These are phyloP conservation scores for Pyrrhosoma nymphula DNA, from an alignment of 2,888 invertebrate genomes.

Conservation along the genomic window DNA sequence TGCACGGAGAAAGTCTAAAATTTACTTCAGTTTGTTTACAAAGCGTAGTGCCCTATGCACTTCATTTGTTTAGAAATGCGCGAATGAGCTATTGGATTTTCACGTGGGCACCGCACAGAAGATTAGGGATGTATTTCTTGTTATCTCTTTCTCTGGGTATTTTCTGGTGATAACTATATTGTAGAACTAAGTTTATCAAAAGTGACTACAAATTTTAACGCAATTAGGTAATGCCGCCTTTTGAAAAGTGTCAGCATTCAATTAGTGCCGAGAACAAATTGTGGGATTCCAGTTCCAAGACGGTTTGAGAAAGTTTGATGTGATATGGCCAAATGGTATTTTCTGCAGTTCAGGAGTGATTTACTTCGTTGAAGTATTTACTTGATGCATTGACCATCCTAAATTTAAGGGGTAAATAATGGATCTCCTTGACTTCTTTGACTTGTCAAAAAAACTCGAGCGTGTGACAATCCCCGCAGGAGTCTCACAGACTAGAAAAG, in stretches of 20 bases:
- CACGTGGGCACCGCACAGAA: no score
- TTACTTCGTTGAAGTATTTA: no score
- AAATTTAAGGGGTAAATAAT: slow-evolving; percentile 10
- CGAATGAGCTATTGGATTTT: not conserved
- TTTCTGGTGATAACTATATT: not conserved
- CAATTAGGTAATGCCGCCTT: not conserved
- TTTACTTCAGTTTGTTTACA: not conserved
- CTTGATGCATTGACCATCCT: no score
- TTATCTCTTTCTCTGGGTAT: not conserved
- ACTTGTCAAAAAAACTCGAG: slow-evolving; percentile 68
- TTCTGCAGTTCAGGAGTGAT: not conserved
- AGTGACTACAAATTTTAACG: not conserved
- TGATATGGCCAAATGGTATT: not conserved
- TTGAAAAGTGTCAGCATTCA: not conserved
- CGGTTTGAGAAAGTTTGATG: no score
- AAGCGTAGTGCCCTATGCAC: not conserved
- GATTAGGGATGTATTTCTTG: no score
- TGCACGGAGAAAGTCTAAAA: not conserved
- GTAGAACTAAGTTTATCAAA: not conserved
- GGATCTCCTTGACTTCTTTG: slow-evolving; percentile 70
- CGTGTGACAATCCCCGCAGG: slow-evolving; percentile 68
- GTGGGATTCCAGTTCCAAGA: no score
- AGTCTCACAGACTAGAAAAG: slow-evolving; percentile 55
- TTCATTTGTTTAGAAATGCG: slow-evolving; percentile 37
- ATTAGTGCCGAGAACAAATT: no score